Evolutionary conservation across 1,140 invertebrate species (phyloP).

Genomic region (Musca vetustissima): DNA sequence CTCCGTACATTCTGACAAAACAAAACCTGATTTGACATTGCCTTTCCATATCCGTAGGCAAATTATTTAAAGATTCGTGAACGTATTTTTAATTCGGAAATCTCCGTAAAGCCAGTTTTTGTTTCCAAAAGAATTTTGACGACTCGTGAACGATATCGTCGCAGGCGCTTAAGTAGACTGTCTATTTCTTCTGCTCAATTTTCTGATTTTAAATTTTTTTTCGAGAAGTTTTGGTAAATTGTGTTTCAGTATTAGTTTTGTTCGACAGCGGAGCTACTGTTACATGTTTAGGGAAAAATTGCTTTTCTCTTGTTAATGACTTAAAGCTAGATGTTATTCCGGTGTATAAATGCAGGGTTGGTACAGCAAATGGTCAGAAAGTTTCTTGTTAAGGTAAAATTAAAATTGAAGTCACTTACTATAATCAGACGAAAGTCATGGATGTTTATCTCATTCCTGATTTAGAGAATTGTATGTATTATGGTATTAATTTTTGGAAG

Average conservation of each 20-base stretch:
- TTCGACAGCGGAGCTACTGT: slow-evolving; percentile 18
- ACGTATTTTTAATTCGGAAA: background rate
- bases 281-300: slow-evolving; percentile 12
- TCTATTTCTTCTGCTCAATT: too few species aligned
- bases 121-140: background rate
- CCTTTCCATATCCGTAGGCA: background rate
- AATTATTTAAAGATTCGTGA: background rate
- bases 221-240: background rate
- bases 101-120: slow-evolving; percentile 3
- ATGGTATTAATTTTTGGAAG: slow-evolving; percentile 24
- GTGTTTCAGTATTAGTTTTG: background rate
- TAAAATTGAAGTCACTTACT: background rate
- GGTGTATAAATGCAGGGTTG: background rate
- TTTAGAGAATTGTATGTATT: slow-evolving; percentile 14
- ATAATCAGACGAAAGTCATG: background rate
- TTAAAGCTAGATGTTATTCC: background rate
- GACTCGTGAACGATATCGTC: background rate
- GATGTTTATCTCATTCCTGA: slow-evolving; percentile 3
- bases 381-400: background rate
- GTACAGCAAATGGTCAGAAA: slow-evolving; percentile 11
- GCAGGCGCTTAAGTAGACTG: too few species aligned
- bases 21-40: background rate
- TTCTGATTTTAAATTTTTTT: background rate
- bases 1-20: background rate
- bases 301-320: background rate